These are phyloP conservation scores for Paraescarpia echinospica DNA, from an alignment of 1,140 invertebrate genomes.

Conservation along the genomic window DNA sequence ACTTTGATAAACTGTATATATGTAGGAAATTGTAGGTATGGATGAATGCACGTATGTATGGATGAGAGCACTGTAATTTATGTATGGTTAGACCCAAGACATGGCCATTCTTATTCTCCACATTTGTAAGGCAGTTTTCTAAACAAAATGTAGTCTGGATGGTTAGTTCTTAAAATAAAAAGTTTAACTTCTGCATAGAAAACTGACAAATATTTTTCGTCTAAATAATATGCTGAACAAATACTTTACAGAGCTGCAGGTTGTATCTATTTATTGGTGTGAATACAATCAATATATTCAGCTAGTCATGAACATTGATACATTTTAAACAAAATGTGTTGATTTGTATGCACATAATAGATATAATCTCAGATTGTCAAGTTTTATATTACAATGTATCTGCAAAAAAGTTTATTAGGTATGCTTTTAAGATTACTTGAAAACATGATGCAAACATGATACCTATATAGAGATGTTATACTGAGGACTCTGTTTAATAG, in stretches of 20 bases:
- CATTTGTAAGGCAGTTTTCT: not conserved
- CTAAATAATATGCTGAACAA: not conserved
- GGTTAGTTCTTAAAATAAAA: not conserved
- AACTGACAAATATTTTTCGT: not conserved
- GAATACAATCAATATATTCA: not conserved
- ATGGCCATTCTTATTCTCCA: not conserved
- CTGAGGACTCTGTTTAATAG: too few species aligned
- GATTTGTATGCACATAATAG: not conserved
- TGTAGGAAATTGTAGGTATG: not conserved
- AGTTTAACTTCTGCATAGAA: not conserved
- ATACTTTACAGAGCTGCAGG: not conserved
- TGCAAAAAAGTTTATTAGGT: not conserved
- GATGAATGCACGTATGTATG: not conserved
- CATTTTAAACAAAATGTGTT: not conserved
- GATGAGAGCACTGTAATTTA: not conserved
- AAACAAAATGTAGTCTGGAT: not conserved
- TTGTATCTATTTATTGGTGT: not conserved
- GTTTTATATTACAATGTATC: not conserved
- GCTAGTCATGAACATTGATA: not conserved
- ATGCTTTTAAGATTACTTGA: not conserved
- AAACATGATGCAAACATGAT: not conserved
- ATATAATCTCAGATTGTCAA: not conserved
- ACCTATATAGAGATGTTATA: not conserved
- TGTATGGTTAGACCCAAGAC: not conserved
- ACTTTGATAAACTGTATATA: not conserved